Evolutionary conservation across 2,797 vertebrate species (phyloP), one percentile per base, ranked within the genome.

Genomic region (Chrysocyon brachyurus): DNA sequence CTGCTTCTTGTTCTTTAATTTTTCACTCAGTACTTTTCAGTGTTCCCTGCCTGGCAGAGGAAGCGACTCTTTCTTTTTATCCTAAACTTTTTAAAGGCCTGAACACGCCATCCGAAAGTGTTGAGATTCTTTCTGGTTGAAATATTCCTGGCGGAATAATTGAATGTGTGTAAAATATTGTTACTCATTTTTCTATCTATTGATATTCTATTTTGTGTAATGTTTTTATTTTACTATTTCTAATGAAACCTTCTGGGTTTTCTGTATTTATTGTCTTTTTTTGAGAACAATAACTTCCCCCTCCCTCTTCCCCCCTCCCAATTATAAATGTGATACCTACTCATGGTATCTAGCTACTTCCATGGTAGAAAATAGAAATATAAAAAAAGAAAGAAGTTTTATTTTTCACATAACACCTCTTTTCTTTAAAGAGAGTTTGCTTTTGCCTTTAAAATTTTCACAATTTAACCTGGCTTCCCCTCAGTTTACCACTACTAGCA

Each of bases 361-460:
- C 33, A 17, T 92, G 81, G 40, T 91, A 82, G 72, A 79, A 92
- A 90, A 87, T 46, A 46, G 63, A 96, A 96, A 95, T 78, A 87
- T 31, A 91, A 81, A 88, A 40, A 86, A 75, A 22, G 70, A 93
- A 87, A 78, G 68, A 83, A 68, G 21, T 84, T 91, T 61, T 88
- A 68, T 89, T 94, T 97, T 97, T 94, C 36, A 64, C 2, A 21
- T 81, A 36, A 36, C 75, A 5, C 64, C 31, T 96, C 40, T 72
- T 89, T 66, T 84, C 56, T 79, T 83, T 70, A 79, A 78, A 49
- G 66, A 49, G 11, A 90, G 19, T 89, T 92, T 92, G 56, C 63
- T 75, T 96, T 89, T 90, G 22, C 66, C 66, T 96, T 82, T 56
- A 33, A 84, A 66, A 31, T 26, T 68, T 90, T 85, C 26, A 26